These are phyloP conservation scores for Ataeniobius toweri DNA, from an alignment of 2,797 vertebrate species.

Conservation along the genomic window DNA sequence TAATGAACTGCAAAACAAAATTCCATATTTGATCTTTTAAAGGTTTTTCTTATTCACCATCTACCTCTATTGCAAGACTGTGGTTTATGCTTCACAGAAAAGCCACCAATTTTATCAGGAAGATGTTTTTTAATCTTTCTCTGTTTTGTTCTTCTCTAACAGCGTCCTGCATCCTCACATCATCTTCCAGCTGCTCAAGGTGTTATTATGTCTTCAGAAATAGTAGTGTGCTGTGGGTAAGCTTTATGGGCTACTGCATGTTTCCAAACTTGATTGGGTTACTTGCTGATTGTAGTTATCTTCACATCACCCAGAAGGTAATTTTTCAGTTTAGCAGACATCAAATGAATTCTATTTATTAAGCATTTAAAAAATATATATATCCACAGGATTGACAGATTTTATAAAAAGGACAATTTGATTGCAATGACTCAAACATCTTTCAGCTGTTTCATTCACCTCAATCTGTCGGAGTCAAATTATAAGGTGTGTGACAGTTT, in stretches of 20 bases:
- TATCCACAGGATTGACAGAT: not conserved
- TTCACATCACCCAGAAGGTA: not conserved
- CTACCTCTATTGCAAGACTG: not conserved
- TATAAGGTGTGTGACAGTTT: not conserved
- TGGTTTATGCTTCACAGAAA: not conserved
- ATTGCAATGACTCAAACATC: slow-evolving; percentile 2
- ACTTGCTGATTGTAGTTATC: not conserved
- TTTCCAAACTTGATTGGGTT: not conserved
- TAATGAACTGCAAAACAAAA: not conserved
- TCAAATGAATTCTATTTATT: not conserved
- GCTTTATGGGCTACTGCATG: not conserved
- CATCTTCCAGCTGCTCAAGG: not conserved
- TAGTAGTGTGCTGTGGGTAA: not conserved
- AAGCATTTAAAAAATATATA: not conserved
- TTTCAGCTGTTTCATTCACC: slow-evolving; percentile 1
- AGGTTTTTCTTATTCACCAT: not conserved
- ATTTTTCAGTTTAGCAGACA: not conserved
- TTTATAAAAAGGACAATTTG: not conserved
- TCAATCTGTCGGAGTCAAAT: not conserved
- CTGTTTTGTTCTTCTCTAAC: not conserved
- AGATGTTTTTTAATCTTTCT: not conserved
- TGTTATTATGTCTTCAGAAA: not conserved
- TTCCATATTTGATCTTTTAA: not conserved
- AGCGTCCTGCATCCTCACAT: not conserved
- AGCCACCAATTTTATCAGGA: not conserved